Evolutionary conservation across 2,113 vertebrate species (phyloP), one percentile per base, ranked within the genome.

Genomic region (Hippocampus guttulatus): DNA sequence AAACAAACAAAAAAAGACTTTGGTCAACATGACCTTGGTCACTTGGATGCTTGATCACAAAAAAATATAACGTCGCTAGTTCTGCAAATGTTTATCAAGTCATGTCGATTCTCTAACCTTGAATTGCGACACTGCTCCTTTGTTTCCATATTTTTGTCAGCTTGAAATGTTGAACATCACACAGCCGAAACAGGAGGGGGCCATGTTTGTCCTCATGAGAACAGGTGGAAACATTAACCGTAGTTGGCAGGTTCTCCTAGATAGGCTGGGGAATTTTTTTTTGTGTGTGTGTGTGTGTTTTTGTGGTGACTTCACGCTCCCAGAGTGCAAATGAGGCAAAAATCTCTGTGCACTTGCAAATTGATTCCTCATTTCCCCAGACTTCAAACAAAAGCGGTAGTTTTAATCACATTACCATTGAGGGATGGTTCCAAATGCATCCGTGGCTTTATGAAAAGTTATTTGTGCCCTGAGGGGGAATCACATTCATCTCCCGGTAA

Each of bases 191-290:
- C 51, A 54, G n/a, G 62, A 58, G 74, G 58, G 58, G 58, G 1
- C 49, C 65, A 80, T 78, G 84, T 81, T 69, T 47, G 78, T 82
- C 70, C 70, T 79, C 69, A 69, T 55, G 76, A 18, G 75, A 86
- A 89, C 87, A 90, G 90, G 87, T 91, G 88, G 82, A 74, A 85
- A 82, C 76, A 66, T 80, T 83, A 87, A 84, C 72, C 51, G 69
- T 81, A 77, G 81, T 75, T 91, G 87, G 86, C 85, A 88, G 83
- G 76, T 85, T 75, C 73, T 43, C 64, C 80, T 18, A 77, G 78
- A 84, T 76, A 80, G 71, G 87, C 84, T 75, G 76, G 60, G 82
- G 77, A 75, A 60, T 64, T 68, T 54, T 79, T n/a, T n/a, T n/a
- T 43, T 76, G 33, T 54, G 43, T 69, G 65, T 71, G 69, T 81